Evolutionary conservation across 23 tunicate species (phyloP), one percentile per base, ranked within the genome.

Genomic region (Ciona savignyi): DNA sequence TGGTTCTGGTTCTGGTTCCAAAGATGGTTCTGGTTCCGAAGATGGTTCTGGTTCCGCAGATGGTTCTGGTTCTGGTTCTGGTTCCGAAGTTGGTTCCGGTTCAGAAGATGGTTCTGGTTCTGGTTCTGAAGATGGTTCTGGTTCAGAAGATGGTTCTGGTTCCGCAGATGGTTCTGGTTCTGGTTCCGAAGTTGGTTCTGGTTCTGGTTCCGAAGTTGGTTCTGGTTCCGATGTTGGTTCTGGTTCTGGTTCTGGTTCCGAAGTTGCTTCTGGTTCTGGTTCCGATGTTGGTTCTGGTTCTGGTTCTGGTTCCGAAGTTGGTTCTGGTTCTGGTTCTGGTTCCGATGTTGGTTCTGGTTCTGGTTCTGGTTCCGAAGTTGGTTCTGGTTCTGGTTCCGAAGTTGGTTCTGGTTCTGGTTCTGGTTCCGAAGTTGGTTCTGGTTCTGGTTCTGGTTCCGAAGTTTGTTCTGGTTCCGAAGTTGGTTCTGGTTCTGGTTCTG

Each of bases 251-350:
- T 25, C 21, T 4, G 56, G 56, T 70, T 33, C 74, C 1, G 60
- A 51, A 31, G n/a, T 51, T 24, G 22, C 28, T 9, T 15, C 11
- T 21, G 68, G 68, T 64, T 64, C 68, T 11, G 68, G 68, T 64
- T 64, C 68, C 6, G 22, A 15, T 4, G 27, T 4, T 19, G 34
- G 72, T 27, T 29, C 68, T 24, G 68, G 68, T 64, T 64, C 68
- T 64, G 68, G 28, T 64, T 24, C 28, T 70, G 24, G 24, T n/a
- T 34, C 20, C 25, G 27, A n/a, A 23, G 30, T 20, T 3, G 35
- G 74, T 34, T 9, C 56, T 70, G 51, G 74, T 70, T 70, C 56
- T 29, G 74, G 74, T 34, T 70, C 74, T 70, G 74, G 74, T 31
- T 70, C 35, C 25, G 26, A 25, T 1, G 68, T 9, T 23, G 68